Conservation (phyloP, 2,797 vertebrate species). For the Danio tinwini region DNA sequence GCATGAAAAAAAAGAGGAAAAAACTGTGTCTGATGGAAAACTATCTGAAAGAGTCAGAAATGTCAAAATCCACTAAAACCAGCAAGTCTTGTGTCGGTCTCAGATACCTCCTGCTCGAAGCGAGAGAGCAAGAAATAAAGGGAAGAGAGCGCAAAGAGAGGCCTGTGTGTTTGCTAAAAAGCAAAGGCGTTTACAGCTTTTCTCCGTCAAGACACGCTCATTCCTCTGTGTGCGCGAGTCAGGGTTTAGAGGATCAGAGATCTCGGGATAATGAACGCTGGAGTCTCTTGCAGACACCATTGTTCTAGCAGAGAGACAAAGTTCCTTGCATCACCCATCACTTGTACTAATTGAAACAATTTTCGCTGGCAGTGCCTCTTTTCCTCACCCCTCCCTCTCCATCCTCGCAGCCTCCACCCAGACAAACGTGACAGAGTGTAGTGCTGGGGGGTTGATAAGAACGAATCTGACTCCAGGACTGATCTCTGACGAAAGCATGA, state of each 20-base stretch:
- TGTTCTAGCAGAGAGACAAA: constrained; percentile 61
- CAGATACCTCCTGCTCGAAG: constrained; percentile 67
- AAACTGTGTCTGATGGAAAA: constrained; percentile 60
- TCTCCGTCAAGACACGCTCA: constrained; percentile 62
- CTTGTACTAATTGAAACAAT: constrained; percentile 77
- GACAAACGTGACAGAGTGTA: constrained; percentile 11
- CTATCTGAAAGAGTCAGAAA: constrained; percentile 72
- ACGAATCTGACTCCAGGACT: constrained; percentile 41
- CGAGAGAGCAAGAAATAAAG: constrained; percentile 62
- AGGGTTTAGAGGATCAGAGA: constrained; percentile 72
- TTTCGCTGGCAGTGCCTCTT: constrained; percentile 60
- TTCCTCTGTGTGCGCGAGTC: constrained; percentile 62
- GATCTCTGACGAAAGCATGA: constrained; percentile 34
- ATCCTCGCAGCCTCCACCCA: constrained; percentile 16
- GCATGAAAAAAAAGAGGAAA: constrained; percentile 3
- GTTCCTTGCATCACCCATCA: constrained; percentile 69
- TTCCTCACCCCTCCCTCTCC: constrained; percentile 13
- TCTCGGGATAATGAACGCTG: constrained; percentile 70
- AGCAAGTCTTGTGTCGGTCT: constrained; percentile 72
- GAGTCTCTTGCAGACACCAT: constrained; percentile 65
- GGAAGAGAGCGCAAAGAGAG: constrained; percentile 57
- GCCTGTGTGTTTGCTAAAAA: constrained; percentile 64
- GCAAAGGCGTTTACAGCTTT: constrained; percentile 72
- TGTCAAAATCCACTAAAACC: constrained; percentile 77
- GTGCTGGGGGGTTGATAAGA: constrained; percentile 23